Percentiles rank a stretch among this genome's conserved stretches.
Conservation (phyloP, 2,888 invertebrate species). For the Tridacna gigas region DNA sequence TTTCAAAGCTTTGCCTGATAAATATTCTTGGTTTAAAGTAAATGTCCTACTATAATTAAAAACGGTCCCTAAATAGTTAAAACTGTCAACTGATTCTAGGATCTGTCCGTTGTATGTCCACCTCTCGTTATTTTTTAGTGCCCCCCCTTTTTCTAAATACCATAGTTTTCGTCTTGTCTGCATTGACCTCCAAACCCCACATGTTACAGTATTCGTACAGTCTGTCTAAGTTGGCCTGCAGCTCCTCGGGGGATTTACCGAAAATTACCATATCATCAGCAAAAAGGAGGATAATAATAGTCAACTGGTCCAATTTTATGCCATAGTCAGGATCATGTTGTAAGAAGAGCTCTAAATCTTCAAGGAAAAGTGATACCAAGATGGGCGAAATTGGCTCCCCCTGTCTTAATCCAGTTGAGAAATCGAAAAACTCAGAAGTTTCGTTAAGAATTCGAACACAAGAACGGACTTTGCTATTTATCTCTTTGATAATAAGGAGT, state of each 20-base stretch:
- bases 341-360: background rate
- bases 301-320: background rate
- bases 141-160: slow-evolving; percentile 16
- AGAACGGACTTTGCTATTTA: slow-evolving; percentile 29
- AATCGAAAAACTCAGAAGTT: slow-evolving; percentile 16
- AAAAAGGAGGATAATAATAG: background rate
- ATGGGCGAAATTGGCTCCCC: slow-evolving; percentile 25
- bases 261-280: slow-evolving; percentile 18
- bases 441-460: slow-evolving; percentile 15
- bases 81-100: slow-evolving; percentile 1
- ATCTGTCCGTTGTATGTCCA: slow-evolving; percentile 8
- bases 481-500: slow-evolving; percentile 15
- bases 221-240: background rate
- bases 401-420: slow-evolving; percentile 5
- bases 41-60: background rate
- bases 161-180: slow-evolving; percentile 3
- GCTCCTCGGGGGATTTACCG: background rate
- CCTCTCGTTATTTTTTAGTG: background rate
- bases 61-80: slow-evolving; percentile 15
- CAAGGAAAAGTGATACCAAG: slow-evolving; percentile 12
- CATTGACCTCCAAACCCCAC: background rate
- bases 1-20: slow-evolving; percentile 1
- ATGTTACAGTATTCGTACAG: background rate
- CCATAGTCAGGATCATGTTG: background rate
- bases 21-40: background rate